Conservation (phyloP, 2,113 vertebrate genomes). For the Dasyornis broadbenti region DNA sequence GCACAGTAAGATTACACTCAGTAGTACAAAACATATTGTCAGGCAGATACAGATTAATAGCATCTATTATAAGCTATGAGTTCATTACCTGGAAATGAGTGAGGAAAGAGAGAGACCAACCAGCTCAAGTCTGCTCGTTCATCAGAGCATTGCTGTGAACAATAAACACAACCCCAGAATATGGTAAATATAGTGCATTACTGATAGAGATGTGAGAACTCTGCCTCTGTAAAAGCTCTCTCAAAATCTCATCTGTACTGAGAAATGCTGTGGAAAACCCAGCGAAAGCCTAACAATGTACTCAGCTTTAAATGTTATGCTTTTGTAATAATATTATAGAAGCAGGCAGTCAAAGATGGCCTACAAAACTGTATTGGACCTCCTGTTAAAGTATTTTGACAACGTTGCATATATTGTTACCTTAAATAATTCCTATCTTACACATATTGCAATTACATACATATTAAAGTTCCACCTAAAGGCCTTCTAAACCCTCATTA, state of each 20-base stretch:
- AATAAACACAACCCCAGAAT: not conserved
- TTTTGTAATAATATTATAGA: not conserved
- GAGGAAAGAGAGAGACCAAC: not conserved
- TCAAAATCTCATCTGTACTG: not conserved
- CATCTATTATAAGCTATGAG: not conserved
- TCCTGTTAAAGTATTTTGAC: not conserved
- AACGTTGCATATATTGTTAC: not conserved
- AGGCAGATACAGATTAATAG: conserved; percentile 32
- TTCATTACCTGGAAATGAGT: conserved; percentile 20
- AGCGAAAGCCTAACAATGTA: not conserved
- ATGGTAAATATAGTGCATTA: not conserved
- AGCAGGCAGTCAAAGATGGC: not conserved
- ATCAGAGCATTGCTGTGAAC: not conserved
- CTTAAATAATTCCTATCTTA: not conserved
- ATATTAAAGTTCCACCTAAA: not conserved
- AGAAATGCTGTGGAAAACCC: not conserved
- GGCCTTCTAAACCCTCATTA: not conserved
- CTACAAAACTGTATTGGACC: not conserved
- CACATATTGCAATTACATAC: not conserved
- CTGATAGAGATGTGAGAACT: not conserved
- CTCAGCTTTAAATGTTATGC: not conserved
- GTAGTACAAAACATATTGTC: conserved; percentile 14
- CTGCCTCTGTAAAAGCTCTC: not conserved
- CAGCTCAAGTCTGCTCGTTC: not conserved
- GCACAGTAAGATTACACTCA: not conserved